A percentile compares a stretch with the other conserved stretches of the same genome.
Evolutionary conservation across 2,888 invertebrate species (phyloP).

Genomic region (Elysia crispata): DNA sequence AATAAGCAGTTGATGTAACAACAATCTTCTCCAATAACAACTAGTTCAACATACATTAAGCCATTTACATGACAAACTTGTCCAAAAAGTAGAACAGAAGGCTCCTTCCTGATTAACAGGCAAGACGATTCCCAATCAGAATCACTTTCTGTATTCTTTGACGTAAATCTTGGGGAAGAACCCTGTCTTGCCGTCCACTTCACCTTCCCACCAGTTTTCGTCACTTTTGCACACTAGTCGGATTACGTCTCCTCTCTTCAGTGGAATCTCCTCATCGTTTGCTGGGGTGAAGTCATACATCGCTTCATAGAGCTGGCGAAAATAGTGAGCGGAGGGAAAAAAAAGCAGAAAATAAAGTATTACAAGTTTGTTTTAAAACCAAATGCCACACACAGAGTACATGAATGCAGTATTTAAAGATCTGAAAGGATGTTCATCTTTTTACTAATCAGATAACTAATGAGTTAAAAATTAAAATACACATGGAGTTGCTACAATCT

Average conservation of each 20-base stretch:
- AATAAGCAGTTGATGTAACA: no score
- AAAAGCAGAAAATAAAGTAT: no score
- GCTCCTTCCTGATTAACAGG: not conserved
- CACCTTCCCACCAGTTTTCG: conserved; percentile 92
- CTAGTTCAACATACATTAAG: no score
- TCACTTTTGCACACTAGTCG: conserved; percentile 95
- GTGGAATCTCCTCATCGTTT: conserved; percentile 97
- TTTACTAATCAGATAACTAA: no score
- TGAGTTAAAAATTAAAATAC: no score
- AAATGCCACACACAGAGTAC: no score
- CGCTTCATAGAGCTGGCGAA: conserved; percentile 86
- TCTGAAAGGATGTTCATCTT: no score
- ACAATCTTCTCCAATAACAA: no score
- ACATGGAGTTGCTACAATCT: not conserved
- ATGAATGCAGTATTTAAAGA: no score
- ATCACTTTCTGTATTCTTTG: conserved; percentile 1
- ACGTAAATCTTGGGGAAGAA: conserved; percentile 50
- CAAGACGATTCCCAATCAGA: not conserved
- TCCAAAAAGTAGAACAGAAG: not conserved
- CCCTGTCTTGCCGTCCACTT: conserved; percentile 73
- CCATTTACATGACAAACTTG: no score
- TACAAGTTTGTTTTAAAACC: no score
- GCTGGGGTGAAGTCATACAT: conserved; percentile 98
- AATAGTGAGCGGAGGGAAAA: no score
- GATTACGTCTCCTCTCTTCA: conserved; percentile 97